A percentile compares a stretch with the other conserved stretches of the same genome.
These are phyloP conservation scores for Diarsia rubi DNA, from an alignment of 2,888 invertebrate species.

Conservation along the genomic window DNA sequence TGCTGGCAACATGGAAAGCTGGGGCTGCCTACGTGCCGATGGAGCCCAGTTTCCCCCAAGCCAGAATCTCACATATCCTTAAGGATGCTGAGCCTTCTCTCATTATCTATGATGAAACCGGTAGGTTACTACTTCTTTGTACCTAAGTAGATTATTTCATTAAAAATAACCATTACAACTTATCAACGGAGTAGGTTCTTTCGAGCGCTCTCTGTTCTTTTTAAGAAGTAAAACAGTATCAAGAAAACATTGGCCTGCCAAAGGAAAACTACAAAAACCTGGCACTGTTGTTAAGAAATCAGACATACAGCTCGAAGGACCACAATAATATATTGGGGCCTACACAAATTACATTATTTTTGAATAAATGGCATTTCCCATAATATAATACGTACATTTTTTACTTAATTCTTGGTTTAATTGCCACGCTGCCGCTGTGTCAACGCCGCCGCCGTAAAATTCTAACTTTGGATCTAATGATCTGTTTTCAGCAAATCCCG, in stretches of 20 bases:
- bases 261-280: too few species aligned
- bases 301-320: too few species aligned
- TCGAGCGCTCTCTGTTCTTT: too few species aligned
- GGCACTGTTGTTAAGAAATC: too few species aligned
- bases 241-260: too few species aligned
- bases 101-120: slow-evolving; percentile 92
- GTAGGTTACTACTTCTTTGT: slow-evolving; percentile 77
- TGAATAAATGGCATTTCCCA: not conserved
- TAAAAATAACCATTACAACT: too few species aligned
- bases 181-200: too few species aligned
- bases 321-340: too few species aligned
- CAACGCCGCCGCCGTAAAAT: not conserved
- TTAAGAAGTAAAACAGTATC: too few species aligned
- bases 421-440: not conserved
- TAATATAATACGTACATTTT: not conserved
- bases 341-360: not conserved
- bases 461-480: not conserved
- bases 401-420: not conserved
- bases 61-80: slow-evolving; percentile 94
- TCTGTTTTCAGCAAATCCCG: slow-evolving; percentile 79
- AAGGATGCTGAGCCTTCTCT: slow-evolving; percentile 93
- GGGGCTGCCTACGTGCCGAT: slow-evolving; percentile 96
- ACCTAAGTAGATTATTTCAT: too few species aligned
- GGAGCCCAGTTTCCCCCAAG: slow-evolving; percentile 93
- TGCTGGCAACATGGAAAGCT: slow-evolving; percentile 95